Conservation (phyloP, 2,888 invertebrate genomes). For the Leucoptera coffeella region DNA sequence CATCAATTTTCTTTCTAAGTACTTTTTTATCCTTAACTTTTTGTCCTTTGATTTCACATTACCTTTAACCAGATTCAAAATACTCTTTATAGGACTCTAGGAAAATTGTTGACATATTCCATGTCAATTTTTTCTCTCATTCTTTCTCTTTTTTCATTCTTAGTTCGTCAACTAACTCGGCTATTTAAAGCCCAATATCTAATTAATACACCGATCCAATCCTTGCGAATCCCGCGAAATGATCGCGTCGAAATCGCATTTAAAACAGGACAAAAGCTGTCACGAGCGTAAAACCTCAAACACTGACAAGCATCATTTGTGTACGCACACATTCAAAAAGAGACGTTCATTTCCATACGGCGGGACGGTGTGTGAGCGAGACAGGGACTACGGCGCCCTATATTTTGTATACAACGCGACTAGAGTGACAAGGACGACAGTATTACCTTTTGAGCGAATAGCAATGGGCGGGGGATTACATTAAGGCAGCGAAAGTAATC, state of each 20-base stretch:
- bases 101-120: no score
- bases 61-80: no score
- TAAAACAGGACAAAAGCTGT: conserved; percentile 47
- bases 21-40: no score
- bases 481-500: conserved; percentile 57
- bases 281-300: conserved; percentile 47
- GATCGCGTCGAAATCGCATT: conserved; percentile 24
- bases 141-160: no score
- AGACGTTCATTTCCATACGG: conserved; percentile 54
- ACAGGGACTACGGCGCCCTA: conserved; percentile 11
- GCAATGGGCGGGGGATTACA: conserved; percentile 56
- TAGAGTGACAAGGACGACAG: conserved; percentile 44
- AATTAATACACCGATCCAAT: no score
- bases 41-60: no score
- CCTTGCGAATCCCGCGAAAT: no score
- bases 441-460: conserved; percentile 42
- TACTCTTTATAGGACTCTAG: no score
- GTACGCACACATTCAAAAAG: conserved; percentile 28
- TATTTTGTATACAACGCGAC: conserved; percentile 41
- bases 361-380: conserved; percentile 23
- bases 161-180: no score
- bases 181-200: no score
- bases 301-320: conserved; percentile 12
- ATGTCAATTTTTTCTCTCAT: no score
- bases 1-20: no score